Percentiles rank a stretch among this genome's conserved stretches.
phyloP scores from a whole-genome alignment of 2,888 invertebrate species.

The Eristalis arbustorum region DNA sequence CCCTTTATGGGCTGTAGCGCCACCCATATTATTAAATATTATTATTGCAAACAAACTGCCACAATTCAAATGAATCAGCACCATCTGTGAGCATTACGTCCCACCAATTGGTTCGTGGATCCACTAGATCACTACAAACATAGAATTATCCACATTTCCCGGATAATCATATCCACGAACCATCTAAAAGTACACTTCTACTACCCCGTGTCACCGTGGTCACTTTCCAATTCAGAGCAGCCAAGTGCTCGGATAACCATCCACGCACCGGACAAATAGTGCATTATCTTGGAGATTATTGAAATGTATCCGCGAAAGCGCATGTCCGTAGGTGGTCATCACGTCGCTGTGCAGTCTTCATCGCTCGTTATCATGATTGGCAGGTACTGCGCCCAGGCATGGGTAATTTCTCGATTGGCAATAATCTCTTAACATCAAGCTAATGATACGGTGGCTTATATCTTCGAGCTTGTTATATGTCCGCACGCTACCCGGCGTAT shows the following conservation, averaged over 20 bases:
- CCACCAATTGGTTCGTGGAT: background rate
- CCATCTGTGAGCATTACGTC: background rate
- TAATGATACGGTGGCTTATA: conserved; percentile 29
- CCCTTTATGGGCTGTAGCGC: too few species aligned
- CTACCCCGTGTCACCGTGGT: background rate
- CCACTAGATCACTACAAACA: background rate
- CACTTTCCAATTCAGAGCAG: background rate
- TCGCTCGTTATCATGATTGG: conserved; percentile 62
- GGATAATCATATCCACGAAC: background rate
- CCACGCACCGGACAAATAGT: conserved; percentile 19
- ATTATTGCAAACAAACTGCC: too few species aligned
- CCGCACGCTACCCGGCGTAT: background rate
- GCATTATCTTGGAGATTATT: conserved; percentile 24
- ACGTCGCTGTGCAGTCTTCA: background rate
- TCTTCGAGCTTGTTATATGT: conserved; percentile 2
- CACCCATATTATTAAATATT: too few species aligned
- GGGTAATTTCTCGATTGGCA: conserved; percentile 49
- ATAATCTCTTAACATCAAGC: conserved; percentile 4
- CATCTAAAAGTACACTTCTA: background rate
- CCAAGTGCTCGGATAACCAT: background rate
- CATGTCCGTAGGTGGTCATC: conserved; percentile 38
- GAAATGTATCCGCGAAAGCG: conserved; percentile 33
- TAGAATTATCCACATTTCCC: background rate
- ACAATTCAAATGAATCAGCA: background rate
- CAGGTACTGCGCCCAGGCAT: conserved; percentile 10